These are phyloP conservation scores for Pandion haliaetus DNA, from an alignment of 2,113 vertebrate genomes.

Conservation along the genomic window DNA sequence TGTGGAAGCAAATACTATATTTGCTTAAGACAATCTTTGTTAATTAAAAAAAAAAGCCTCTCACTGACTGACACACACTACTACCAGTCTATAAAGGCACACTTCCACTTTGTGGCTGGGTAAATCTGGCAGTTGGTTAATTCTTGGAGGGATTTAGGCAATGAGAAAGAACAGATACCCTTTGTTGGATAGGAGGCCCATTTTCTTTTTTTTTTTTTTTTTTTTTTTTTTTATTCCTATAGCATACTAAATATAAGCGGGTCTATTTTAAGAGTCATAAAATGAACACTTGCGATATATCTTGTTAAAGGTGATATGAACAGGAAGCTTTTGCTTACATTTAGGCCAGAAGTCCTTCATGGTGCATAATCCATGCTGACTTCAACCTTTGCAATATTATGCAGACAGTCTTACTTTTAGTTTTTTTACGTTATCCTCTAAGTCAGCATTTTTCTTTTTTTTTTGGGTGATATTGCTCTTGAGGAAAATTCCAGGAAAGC, in stretches of 20 bases:
- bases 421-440: neutral
- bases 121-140: neutral
- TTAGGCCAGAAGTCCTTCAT: neutral
- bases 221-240: neutral
- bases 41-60: neutral
- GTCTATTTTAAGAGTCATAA: neutral
- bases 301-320: neutral
- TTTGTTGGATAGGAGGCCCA: neutral
- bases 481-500: neutral
- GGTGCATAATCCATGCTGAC: neutral
- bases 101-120: neutral
- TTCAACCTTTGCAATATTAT: neutral
- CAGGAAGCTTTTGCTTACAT: neutral
- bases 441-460: neutral
- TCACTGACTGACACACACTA: neutral
- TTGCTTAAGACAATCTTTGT: neutral
- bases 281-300: neutral
- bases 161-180: neutral
- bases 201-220: neutral
- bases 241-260: neutral
- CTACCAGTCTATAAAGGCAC: neutral
- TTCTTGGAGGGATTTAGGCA: conserved; percentile 2
- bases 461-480: neutral
- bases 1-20: neutral
- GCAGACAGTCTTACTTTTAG: neutral